These are phyloP conservation scores for Macrophya alboannulata DNA, from an alignment of 2,888 invertebrate species.

Conservation along the genomic window DNA sequence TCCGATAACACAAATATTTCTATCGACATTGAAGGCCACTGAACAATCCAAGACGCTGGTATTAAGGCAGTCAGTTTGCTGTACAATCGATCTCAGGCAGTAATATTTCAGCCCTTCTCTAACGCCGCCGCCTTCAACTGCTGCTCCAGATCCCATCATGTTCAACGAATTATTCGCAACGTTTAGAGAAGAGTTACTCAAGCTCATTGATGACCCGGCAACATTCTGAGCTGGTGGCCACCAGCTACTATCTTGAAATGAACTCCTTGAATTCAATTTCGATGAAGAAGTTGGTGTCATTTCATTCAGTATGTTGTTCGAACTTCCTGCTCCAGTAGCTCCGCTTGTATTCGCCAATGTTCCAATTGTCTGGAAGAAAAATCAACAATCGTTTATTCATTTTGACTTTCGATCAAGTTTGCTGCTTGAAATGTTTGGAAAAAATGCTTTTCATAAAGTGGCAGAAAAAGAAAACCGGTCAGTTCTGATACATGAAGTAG, in stretches of 20 bases:
- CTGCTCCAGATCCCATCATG: constrained; percentile 56
- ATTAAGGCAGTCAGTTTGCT: constrained; percentile 88
- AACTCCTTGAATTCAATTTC: constrained; percentile 40
- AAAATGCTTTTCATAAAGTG: too few relatives aligned
- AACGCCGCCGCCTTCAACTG: constrained; percentile 59
- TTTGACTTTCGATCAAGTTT: neutral
- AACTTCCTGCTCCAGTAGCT: constrained; percentile 6
- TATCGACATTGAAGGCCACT: constrained; percentile 91
- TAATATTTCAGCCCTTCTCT: constrained; percentile 82
- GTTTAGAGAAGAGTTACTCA: constrained; percentile 33
- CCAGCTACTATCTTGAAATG: constrained; percentile 21
- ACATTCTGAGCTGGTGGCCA: neutral
- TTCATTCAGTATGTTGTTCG: constrained; percentile 29
- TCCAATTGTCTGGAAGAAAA: constrained; percentile 35
- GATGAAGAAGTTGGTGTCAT: constrained; percentile 24
- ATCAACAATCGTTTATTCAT: neutral
- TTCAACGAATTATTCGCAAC: constrained; percentile 20
- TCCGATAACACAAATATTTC: constrained; percentile 89
- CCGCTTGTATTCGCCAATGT: constrained; percentile 22
- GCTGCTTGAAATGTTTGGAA: neutral
- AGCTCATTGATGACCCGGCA: constrained; percentile 15
- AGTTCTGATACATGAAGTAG: too few relatives aligned
- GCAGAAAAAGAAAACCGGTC: too few relatives aligned
- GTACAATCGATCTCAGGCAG: constrained; percentile 86
- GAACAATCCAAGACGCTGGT: constrained; percentile 89